Base-by-base conservation (phyloP, 2,797 vertebrate genomes). In the Muraenolepis orangiensis region DNA sequence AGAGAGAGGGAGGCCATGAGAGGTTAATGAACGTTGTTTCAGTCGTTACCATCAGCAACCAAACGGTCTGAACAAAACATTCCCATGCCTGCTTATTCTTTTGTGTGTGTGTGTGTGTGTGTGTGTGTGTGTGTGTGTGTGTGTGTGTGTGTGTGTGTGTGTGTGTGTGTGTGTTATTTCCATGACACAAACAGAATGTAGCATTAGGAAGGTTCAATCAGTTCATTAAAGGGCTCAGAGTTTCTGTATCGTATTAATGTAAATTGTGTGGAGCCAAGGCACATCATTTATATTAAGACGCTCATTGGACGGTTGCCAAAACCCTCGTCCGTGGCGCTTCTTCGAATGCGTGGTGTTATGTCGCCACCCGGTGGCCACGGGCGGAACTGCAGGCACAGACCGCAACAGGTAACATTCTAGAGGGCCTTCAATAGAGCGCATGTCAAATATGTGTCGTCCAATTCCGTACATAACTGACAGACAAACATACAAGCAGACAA, bases 11-110 rank as follows among this genome's bases (percentile, higher is more conserved):
- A 75, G 76, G 76, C 78, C 81, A 86, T 20, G 51, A 57, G 51
- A 57, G 51, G 81, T 86, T 86, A 91, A 90, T 89, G 87, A 92
- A 80, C 78, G 72, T 76, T 69, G 69, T 84, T 86, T 84, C 75
- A 77, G 77, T 64, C 73, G 87, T 90, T 83, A 85, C 89, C 88
- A 81, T 32, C 69, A 57, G 83, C 83, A 88, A 91, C 82, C 83
- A 66, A 80, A 84, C 78, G 66, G 74, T 77, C 73, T 66, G 79
- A 78, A 76, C 81, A 75, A 87, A 91, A 82, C 82, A 87, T 89
- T 82, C 84, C 77, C 75, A 72, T 81, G 83, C 76, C 84, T 16
- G 29, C 26, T 30, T 34, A 31, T 69, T 16, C 16, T 29, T 68
- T 3, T 71, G 38, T 71, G 38, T 71, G 70, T 71, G 70, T 71